Base-by-base conservation (phyloP, 1,140 invertebrate species). In the Parapsyche elsis region DNA sequence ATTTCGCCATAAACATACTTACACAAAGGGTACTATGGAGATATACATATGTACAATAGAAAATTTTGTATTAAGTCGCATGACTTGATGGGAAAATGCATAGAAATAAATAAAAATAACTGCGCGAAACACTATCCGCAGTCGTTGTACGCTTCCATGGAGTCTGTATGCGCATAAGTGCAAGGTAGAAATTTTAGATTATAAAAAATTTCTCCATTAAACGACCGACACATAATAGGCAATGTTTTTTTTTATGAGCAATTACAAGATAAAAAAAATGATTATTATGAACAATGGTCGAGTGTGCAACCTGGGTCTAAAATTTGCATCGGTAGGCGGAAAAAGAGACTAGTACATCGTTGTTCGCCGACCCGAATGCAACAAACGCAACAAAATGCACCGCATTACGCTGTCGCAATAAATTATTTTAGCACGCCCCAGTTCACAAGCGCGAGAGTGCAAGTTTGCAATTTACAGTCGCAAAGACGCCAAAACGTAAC, bases 341-440 rank as follows among this genome's bases (percentile, higher is more conserved):
- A 70, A 53, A 73, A 23, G 19, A 71, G 61, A 75, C 9, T 70
- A 53, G 70, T 79, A 16, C 21, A 9, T 19, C 16, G 76, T 76
- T 78, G 45, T 76, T 45, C 75, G 44, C 5, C 21, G 73, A 59
- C 26, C 53, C 61, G 61, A 23, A 49, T 81, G 76, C 57, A 23
- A 71, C 81, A 73, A 76, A 79, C 76, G 80, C 76, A 81, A 81
- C 78, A 81, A 81, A 81, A 79, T 75, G 75, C 80, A 74, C 38
- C 70, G 75, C 78, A 79, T 81, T 81, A 79, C 71, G 57, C 53
- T 70, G 71, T 79, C 59, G 45, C 80, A 14, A 49, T 81, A 67
- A 81, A 81, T 81, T 79, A 81, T 81, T 81, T 81, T 79, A 75
- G 71, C 77, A 44, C 76, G 78, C 30, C 44, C 70, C 49, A 77